Evolutionary conservation across 2,888 invertebrate genomes (phyloP).

Genomic region (Strigamia crassipes): DNA sequence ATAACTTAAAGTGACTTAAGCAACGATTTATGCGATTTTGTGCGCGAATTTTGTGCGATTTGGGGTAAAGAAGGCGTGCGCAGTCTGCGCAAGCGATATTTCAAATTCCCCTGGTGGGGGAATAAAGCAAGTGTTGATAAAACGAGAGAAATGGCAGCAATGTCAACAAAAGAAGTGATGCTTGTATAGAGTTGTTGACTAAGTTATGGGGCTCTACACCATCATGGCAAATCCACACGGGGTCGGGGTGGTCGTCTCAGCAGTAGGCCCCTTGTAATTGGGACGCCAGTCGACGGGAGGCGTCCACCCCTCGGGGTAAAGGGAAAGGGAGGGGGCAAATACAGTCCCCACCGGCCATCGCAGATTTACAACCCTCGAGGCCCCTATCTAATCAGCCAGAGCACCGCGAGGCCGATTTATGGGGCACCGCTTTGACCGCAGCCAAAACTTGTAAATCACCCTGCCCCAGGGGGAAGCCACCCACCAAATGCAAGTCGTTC

Average conservation of each 20-base stretch:
- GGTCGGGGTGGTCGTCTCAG: conserved; percentile 43
- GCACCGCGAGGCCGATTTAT: conserved; percentile 42
- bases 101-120: background rate
- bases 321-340: conserved; percentile 20
- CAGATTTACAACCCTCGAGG: conserved; percentile 44
- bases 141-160: background rate
- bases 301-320: background rate
- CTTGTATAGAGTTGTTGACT: conserved; percentile 19
- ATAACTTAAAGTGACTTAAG: too few relatives aligned
- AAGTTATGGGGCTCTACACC: background rate
- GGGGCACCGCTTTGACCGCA: conserved; percentile 45
- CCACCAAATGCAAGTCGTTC: conserved; percentile 8
- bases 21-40: too few relatives aligned
- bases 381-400: conserved; percentile 46
- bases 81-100: too few relatives aligned
- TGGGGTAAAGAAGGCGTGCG: too few relatives aligned
- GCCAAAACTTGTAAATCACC: conserved; percentile 46
- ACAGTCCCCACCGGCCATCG: conserved; percentile 33
- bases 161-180: background rate
- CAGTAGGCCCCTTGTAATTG: conserved; percentile 36
- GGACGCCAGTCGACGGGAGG: conserved; percentile 27
- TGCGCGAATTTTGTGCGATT: too few relatives aligned
- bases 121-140: too few relatives aligned
- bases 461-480: background rate
- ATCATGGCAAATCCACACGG: conserved; percentile 8